Conservation (phyloP, 2,888 invertebrate genomes). For the Gerris lacustris region DNA sequence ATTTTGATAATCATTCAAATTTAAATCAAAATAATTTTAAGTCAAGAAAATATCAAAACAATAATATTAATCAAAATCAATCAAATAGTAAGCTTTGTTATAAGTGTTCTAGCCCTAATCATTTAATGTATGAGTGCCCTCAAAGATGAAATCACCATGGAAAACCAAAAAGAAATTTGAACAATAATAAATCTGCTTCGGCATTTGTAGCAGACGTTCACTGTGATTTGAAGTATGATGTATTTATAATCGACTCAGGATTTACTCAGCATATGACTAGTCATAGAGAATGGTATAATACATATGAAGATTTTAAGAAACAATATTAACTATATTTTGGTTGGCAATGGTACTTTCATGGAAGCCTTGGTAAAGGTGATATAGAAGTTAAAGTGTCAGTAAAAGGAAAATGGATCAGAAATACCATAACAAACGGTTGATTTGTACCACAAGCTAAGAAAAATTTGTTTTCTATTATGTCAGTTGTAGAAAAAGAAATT, state of each 20-base stretch:
- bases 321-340: not conserved
- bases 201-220: not conserved
- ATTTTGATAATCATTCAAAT: not conserved
- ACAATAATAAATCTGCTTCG: not conserved
- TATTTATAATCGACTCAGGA: constrained; percentile 19
- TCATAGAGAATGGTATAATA: too few species aligned
- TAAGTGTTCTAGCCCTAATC: not conserved
- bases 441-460: constrained; percentile 28
- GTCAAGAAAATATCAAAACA: constrained; percentile 1
- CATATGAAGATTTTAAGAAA: too few species aligned
- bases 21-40: not conserved
- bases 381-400: constrained; percentile 12
- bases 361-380: constrained; percentile 12
- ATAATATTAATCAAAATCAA: not conserved
- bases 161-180: not conserved
- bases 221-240: not conserved
- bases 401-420: not conserved
- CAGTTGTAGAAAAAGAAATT: constrained; percentile 19
- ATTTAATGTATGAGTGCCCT: not conserved
- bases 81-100: not conserved
- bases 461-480: constrained; percentile 31
- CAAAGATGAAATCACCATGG: not conserved
- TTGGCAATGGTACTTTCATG: not conserved
- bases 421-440: too few species aligned
- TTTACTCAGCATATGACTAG: constrained; percentile 18